Conservation (phyloP, 2,888 invertebrate genomes). For the Pandemis cinnamomeana region DNA sequence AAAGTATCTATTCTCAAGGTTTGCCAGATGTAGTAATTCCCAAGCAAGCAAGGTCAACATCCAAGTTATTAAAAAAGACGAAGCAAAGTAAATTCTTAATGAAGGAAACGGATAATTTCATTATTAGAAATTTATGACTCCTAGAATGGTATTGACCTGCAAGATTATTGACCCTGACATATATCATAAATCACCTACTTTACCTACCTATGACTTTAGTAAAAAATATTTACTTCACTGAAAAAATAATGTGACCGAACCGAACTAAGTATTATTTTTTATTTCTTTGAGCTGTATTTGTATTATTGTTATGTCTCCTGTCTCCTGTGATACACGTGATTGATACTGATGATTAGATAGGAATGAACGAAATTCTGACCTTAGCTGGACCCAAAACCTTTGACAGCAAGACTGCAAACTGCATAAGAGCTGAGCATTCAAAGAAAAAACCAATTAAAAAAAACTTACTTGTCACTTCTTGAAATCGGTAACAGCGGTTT, state of each 20-base stretch:
- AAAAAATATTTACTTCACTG: background rate
- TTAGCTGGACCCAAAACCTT: too few relatives aligned
- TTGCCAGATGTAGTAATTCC: slow-evolving; percentile 22
- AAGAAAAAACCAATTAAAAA: background rate
- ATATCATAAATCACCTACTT: slow-evolving; percentile 8
- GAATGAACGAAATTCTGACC: too few relatives aligned
- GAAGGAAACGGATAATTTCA: slow-evolving; percentile 18
- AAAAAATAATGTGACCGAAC: too few relatives aligned
- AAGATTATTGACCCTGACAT: slow-evolving; percentile 27
- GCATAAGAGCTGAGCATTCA: background rate
- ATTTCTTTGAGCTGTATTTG: too few relatives aligned
- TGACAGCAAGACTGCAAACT: too few relatives aligned
- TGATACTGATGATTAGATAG: too few relatives aligned
- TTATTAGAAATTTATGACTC: slow-evolving; percentile 7
- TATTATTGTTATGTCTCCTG: too few relatives aligned
- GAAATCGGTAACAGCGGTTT: slow-evolving; percentile 67
- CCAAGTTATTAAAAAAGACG: slow-evolving; percentile 41
- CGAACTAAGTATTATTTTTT: too few relatives aligned
- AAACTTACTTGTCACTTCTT: slow-evolving; percentile 68
- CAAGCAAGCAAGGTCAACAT: slow-evolving; percentile 45
- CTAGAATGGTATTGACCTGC: slow-evolving; percentile 21
- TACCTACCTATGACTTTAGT: background rate
- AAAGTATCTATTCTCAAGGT: background rate
- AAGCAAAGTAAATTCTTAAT: slow-evolving; percentile 28
- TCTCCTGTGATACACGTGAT: too few relatives aligned